These are phyloP conservation scores for Acanthurus leucopareius DNA, from an alignment of 2,797 vertebrate species.

Conservation along the genomic window DNA sequence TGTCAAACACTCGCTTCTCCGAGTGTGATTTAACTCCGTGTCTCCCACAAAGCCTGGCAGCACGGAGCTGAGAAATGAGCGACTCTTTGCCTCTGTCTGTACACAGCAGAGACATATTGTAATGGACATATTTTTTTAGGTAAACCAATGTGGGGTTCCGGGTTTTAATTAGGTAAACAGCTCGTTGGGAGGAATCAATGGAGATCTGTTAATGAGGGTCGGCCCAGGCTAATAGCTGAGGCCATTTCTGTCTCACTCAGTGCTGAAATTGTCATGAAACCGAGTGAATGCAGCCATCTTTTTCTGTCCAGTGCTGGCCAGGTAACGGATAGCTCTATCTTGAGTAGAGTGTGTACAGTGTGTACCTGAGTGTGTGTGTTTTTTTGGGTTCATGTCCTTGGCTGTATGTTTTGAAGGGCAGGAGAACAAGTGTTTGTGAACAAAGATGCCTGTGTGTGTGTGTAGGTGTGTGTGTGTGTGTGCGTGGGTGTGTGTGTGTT, in stretches of 20 bases:
- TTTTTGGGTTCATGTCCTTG: conserved; percentile 67
- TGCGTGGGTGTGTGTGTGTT: conserved; percentile 16
- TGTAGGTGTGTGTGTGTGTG: conserved; percentile 34
- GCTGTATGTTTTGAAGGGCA: conserved; percentile 73
- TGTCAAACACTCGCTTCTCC: conserved; percentile 78
- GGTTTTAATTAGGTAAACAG: conserved; percentile 79
- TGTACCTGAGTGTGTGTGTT: conserved; percentile 36
- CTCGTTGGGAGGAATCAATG: conserved; percentile 73
- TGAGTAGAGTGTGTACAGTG: conserved; percentile 23
- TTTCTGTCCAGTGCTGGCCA: conserved; percentile 21
- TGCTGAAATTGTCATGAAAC: conserved; percentile 49
- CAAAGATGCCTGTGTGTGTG: conserved; percentile 42
- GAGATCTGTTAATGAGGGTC: conserved; percentile 77
- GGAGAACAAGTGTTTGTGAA: conserved; percentile 49
- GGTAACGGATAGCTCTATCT: conserved; percentile 58
- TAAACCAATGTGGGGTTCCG: conserved; percentile 36
- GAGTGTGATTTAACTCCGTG: conserved; percentile 73
- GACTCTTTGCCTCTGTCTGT: conserved; percentile 30
- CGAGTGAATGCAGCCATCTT: conserved; percentile 52
- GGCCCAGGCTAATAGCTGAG: conserved; percentile 69
- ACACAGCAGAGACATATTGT: conserved; percentile 45
- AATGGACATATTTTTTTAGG: conserved; percentile 76
- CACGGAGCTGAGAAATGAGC: conserved; percentile 51
- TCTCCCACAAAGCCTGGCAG: conserved; percentile 55
- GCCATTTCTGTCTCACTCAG: conserved; percentile 45